Base-by-base conservation (phyloP, 2,113 vertebrate species). In the Eolophus roseicapilla region DNA sequence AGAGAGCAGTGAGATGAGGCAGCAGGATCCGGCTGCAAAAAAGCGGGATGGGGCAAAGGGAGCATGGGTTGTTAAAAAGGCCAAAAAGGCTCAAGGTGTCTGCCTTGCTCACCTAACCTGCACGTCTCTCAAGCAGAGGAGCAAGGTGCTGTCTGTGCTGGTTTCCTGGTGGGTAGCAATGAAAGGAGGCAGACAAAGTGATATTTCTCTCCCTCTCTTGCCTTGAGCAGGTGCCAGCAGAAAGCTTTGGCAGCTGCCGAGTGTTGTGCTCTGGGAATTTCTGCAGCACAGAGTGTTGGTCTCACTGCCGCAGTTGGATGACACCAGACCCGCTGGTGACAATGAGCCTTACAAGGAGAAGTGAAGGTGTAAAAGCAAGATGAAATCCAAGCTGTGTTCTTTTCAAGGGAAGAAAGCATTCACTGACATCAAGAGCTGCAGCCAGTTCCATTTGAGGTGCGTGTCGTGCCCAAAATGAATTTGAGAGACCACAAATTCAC, bases 311-410 rank as follows among this genome's bases (percentile, higher is more conserved):
- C 93, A 94, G 91, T 92, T 96, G 94, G 90, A 96, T 97, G 93
- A 96, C 93, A 96, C 90, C 81, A 89, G 91, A 81, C 74, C 82
- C 15, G 10, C 52, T 85, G 88, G 92, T 93, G 96, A 95, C 95
- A 94, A 97, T 91, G 90, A 97, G 90, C 87, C 91, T 96, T 91
- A 92, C 95, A 96, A 96, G 95, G 95, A 96, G 92, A 95, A 92
- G 76, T 91, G 94, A 97, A 96, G 93, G 95, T 96, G 95, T 92
- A 96, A 96, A 96, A 96, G 81, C 92, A 93, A 96, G 83, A 86
- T 85, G 96, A 97, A 95, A 95, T 86, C 94, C 93, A 96, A 92
- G 93, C 94, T 94, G 84, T 95, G 91, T 16, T 93, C 91, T 94
- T 94, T 89, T 92, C 83, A 93, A 94, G 95, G 93, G 85, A 90